Evolutionary conservation across 37 sponge, comb jelly and placozoan genomes (phyloP).

Genomic region (Amphimedon queenslandica): DNA sequence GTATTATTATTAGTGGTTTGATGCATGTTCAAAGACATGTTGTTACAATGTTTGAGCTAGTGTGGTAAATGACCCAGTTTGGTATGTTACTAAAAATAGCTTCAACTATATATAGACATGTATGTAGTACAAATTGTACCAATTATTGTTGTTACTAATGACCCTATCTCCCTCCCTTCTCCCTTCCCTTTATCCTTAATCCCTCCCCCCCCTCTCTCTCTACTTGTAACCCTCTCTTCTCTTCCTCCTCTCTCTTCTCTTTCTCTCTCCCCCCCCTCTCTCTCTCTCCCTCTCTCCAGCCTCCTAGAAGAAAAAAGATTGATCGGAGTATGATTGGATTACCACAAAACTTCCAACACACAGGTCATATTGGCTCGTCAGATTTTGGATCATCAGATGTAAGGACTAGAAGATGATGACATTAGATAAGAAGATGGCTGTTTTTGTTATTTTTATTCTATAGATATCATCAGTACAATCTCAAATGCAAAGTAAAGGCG

Average conservation of each 20-base stretch:
- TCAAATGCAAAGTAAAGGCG: constrained; percentile 82
- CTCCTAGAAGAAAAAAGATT: constrained; percentile 28
- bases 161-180: too few species aligned
- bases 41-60: not conserved
- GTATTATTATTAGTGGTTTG: too few species aligned
- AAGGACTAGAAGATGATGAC: too few species aligned
- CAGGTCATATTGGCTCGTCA: constrained; percentile 82
- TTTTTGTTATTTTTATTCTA: not conserved
- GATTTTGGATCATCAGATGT: constrained; percentile 79
- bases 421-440: too few species aligned
- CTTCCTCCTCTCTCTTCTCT: not conserved
- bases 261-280: not conserved
- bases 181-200: too few species aligned
- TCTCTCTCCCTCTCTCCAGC: not conserved
- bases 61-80: not conserved
- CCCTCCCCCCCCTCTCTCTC: not conserved
- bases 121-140: too few species aligned
- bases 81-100: too few species aligned
- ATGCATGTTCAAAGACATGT: too few species aligned
- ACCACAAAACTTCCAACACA: constrained; percentile 78
- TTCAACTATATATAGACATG: too few species aligned
- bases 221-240: not conserved
- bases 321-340: constrained; percentile 69
- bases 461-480: constrained; percentile 59
- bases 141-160: too few species aligned